These are phyloP conservation scores for Ophioninae sp. DNA, from an alignment of 2,888 invertebrate species.

Conservation along the genomic window DNA sequence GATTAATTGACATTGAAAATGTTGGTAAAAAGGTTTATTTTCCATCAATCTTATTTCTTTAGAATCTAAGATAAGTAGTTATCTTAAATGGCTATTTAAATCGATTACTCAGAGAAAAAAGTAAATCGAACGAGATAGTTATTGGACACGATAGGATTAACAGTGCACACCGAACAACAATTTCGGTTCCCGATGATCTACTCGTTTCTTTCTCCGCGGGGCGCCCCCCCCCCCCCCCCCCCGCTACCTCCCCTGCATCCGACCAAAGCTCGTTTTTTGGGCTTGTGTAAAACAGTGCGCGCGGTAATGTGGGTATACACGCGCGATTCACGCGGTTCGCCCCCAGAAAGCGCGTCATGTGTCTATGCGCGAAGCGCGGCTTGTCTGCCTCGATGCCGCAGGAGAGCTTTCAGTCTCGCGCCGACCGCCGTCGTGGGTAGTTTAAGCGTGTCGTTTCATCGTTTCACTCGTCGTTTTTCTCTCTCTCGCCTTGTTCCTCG, in stretches of 20 bases:
- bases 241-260: too few relatives aligned
- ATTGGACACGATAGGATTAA: constrained; percentile 13
- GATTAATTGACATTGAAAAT: background rate
- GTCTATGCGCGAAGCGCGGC: background rate
- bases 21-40: background rate
- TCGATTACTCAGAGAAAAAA: constrained; percentile 1
- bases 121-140: background rate
- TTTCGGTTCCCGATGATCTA: constrained; percentile 27
- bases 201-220: background rate
- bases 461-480: constrained; percentile 33
- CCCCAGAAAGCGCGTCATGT: constrained; percentile 17
- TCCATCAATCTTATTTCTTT: background rate
- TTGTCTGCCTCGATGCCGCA: constrained; percentile 38
- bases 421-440: constrained; percentile 69
- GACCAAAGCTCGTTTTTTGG: too few relatives aligned
- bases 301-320: constrained; percentile 11
- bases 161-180: constrained; percentile 7
- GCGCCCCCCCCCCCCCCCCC: too few relatives aligned
- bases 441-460: constrained; percentile 58
- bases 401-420: constrained; percentile 67
- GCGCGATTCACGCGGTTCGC: constrained; percentile 31
- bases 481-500: background rate
- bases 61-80: background rate
- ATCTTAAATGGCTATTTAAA: background rate
- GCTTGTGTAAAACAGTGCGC: background rate